Percentiles rank a stretch among this genome's conserved stretches.
phyloP scores from a whole-genome alignment of 2,888 invertebrate genomes.

The Epinotia brunnichana region DNA sequence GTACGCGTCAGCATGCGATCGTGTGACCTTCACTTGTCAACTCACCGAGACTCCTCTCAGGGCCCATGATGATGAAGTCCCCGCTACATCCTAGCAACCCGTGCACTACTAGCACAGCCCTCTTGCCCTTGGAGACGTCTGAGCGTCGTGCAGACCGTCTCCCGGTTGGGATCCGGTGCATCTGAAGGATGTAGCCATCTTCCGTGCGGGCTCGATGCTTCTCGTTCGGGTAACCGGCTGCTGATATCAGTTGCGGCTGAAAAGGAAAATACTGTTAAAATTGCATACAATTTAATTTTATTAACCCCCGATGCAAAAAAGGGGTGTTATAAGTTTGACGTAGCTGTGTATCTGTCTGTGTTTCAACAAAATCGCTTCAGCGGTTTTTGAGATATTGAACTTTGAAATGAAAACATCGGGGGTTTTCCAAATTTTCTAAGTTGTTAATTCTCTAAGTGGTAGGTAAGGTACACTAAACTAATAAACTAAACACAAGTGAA shows the following conservation, averaged over 20 bases:
- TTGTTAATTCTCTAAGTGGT: no score
- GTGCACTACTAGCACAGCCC: constrained; percentile 80
- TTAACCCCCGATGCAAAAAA: no score
- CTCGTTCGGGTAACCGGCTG: constrained; percentile 80
- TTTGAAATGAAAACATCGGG: no score
- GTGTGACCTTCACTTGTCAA: neutral
- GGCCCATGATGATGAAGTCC: constrained; percentile 88
- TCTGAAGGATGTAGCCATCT: constrained; percentile 85
- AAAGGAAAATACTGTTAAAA: constrained; percentile 45
- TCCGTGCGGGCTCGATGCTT: constrained; percentile 78
- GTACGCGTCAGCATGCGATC: constrained; percentile 85
- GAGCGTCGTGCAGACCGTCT: constrained; percentile 63
- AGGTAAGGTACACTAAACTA: no score
- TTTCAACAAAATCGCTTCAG: no score
- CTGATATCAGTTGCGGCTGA: constrained; percentile 77
- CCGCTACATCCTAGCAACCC: constrained; percentile 87
- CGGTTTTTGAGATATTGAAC: no score
- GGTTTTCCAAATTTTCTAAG: no score
- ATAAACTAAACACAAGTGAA: no score
- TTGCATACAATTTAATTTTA: no score
- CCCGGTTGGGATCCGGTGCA: constrained; percentile 85
- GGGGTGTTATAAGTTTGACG: no score
- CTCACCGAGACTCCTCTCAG: constrained; percentile 85
- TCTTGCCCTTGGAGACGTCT: constrained; percentile 64
- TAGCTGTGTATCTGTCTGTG: no score